phyloP scores from a whole-genome alignment of 2,113 vertebrate genomes.

The Passer montanus region DNA sequence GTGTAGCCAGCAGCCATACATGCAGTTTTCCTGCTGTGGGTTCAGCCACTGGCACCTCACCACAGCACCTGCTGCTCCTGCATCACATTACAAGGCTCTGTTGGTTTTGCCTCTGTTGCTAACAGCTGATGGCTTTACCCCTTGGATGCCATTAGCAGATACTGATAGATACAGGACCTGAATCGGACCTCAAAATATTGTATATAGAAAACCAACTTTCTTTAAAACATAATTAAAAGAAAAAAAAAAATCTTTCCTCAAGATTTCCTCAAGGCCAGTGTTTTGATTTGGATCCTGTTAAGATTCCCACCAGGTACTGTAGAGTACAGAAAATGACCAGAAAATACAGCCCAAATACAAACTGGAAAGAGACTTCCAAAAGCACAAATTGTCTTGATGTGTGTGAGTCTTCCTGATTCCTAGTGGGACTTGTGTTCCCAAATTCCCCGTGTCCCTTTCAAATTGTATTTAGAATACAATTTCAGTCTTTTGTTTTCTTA shows the following conservation, averaged over 20 bases:
- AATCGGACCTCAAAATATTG: background rate
- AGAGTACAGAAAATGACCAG: background rate
- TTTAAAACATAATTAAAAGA: background rate
- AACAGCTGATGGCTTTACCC: background rate
- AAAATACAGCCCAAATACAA: background rate
- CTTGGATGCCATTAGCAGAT: background rate
- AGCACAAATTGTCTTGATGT: background rate
- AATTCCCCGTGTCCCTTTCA: background rate
- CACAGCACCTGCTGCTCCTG: background rate
- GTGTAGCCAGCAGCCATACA: background rate
- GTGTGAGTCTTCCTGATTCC: background rate
- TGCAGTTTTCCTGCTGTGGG: background rate
- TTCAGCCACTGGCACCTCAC: background rate
- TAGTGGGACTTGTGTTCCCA: background rate
- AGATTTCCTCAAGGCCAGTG: background rate
- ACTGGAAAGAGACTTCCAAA: background rate
- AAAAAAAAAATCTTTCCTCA: background rate
- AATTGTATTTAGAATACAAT: background rate
- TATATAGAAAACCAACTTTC: background rate
- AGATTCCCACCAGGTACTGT: background rate
- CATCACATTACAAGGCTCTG: fast-evolving
- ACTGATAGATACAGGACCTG: background rate
- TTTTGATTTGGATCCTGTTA: background rate
- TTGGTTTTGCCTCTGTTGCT: background rate
- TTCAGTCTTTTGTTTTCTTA: background rate